Evolutionary conservation across 1,140 invertebrate species (phyloP).

Genomic region (Papilio aristodemus): DNA sequence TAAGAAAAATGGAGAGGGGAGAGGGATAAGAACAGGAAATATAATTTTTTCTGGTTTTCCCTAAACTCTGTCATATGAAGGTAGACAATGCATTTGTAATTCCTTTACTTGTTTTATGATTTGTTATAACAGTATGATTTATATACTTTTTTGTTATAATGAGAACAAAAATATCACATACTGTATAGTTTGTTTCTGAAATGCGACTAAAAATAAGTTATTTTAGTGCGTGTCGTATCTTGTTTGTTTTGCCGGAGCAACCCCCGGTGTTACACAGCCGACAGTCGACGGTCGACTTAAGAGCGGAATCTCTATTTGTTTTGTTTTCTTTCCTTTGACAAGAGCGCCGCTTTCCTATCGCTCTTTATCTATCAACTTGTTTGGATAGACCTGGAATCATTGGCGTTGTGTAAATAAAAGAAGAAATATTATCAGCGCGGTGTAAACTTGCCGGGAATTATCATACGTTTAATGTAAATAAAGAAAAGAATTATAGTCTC

Average conservation of each 20-base stretch:
- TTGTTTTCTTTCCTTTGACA: conserved; percentile 70
- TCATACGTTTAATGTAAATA: conserved; percentile 59
- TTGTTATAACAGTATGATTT: not conserved
- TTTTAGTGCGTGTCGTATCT: conserved; percentile 44
- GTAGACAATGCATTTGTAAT: no score
- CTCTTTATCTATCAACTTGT: conserved; percentile 74
- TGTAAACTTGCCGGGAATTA: conserved; percentile 68
- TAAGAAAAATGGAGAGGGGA: no score
- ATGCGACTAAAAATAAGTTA: conserved; percentile 32
- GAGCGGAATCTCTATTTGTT: conserved; percentile 72
- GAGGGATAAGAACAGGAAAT: no score
- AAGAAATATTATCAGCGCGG: conserved; percentile 69
- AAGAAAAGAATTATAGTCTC: conserved; percentile 52
- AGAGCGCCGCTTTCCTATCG: conserved; percentile 69
- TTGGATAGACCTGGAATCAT: conserved; percentile 68
- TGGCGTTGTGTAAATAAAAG: conserved; percentile 67
- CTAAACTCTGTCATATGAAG: no score
- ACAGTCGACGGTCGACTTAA: conserved; percentile 46
- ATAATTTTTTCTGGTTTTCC: no score
- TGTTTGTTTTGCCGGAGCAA: conserved; percentile 62
- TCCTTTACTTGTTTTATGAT: no score
- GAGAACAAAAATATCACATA: not conserved
- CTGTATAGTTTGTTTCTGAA: not conserved
- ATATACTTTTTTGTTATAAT: not conserved
- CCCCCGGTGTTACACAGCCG: conserved; percentile 66